phyloP scores from a whole-genome alignment of 2,888 invertebrate species.

The Sminthurinus aureus region DNA sequence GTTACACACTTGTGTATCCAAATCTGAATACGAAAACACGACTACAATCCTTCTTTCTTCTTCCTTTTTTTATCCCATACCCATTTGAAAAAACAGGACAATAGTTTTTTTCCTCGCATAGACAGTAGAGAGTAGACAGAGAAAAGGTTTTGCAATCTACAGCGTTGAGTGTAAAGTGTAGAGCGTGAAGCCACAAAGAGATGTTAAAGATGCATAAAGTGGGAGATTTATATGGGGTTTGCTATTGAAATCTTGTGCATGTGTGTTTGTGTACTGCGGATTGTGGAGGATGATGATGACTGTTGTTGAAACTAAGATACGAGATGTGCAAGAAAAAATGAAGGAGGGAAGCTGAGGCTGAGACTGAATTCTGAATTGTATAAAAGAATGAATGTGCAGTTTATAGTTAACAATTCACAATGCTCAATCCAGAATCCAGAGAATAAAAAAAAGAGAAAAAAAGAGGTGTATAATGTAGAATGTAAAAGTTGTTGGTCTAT shows the following conservation, averaged over 20 bases:
- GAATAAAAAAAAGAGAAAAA: neutral
- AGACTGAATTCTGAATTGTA: too few relatives aligned
- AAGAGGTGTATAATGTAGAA: too few relatives aligned
- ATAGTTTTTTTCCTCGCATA: neutral
- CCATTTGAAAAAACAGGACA: neutral
- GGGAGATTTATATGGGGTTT: slow-evolving; percentile 6
- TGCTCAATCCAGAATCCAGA: too few relatives aligned
- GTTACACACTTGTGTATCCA: neutral
- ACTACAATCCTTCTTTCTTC: neutral
- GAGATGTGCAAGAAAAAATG: too few relatives aligned
- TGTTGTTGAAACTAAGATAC: too few relatives aligned
- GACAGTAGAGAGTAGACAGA: neutral
- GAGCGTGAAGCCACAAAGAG: neutral
- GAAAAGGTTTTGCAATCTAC: too few relatives aligned
- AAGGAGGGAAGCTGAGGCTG: too few relatives aligned
- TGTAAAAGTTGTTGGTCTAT: slow-evolving; percentile 36
- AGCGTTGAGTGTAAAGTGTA: neutral
- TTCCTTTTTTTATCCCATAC: neutral
- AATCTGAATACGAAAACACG: neutral
- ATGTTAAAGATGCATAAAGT: neutral
- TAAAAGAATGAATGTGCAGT: neutral
- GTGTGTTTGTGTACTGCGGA: neutral
- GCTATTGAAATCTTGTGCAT: neutral
- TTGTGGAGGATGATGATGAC: neutral
- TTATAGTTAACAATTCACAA: too few relatives aligned